Evolutionary conservation across 2,797 vertebrate genomes (phyloP), one percentile per base, ranked within the genome.

Genomic region (Lophotriccus pileatus): DNA sequence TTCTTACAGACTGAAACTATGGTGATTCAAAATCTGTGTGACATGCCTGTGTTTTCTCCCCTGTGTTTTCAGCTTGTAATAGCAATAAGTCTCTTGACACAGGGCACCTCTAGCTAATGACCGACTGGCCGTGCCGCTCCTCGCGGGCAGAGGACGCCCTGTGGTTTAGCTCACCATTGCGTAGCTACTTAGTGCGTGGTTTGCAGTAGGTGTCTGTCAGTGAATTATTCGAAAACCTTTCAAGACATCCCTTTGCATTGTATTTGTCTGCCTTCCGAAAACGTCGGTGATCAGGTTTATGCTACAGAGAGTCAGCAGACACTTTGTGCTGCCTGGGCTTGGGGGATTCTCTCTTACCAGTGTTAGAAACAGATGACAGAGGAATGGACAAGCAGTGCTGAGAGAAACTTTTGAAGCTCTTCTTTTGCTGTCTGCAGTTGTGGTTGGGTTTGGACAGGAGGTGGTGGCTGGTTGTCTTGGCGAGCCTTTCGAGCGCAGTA

Each of bases 21-120:
- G 50, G 84, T 55, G 80, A 90, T 58, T 58, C 53, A 76, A 76
- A 70, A 62, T 73, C 87, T 69, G 50, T 68, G 68, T 82, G 90
- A 82, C 2, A 47, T 24, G 67, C 75, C 84, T 86, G 62, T 50
- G 72, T 49, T 72, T 78, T 70, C 43, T 24, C 28, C 37, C 78
- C 34, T 43, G 1, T 19, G 30, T 96, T 92, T 94, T 75, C 87
- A 84, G 95, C 93, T 94, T 94, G 78, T 86, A 62, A 78, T 76
- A 95, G 94, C 94, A 96, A 84, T 95, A 96, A 95, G 70, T 90
- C 94, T 93, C 84, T 86, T 60, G 85, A 87, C 85, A 63, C 84
- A 58, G 93, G 86, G 94, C 70, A 67, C 67, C 53, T 95, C 32
- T 80, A 83, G 93, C 67, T 66, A 17, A 21, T 19, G 90, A 47